Base-by-base conservation (phyloP, 2,888 invertebrate species). In the Cephus sareptanus region DNA sequence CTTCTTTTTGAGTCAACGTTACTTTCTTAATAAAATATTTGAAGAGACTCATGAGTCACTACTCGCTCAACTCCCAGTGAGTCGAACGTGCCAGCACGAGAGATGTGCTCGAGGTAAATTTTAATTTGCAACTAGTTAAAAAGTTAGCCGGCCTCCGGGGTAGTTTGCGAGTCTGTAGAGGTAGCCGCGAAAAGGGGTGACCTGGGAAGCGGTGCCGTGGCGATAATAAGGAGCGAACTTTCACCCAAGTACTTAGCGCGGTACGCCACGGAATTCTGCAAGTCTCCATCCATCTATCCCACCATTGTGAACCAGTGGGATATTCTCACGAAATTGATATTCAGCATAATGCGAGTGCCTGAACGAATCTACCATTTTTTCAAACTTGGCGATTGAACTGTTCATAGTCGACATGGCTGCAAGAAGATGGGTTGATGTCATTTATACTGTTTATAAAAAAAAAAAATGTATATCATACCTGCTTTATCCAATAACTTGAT, bases 91-190 rank as follows among this genome's bases (percentile, higher is more conserved):
- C 40, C 40, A 15, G 40, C 40, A 15, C 15, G 40, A 40, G 40
- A 40, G 40, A 40, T 40, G 40, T 78, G 75, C 82, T 81, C 81
- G 84, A 87, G 85, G 86, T 88, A 87, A 87, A 88, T 87, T 88
- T 88, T 86, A 87, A 88, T 87, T 88, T 86, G 88, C 87, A 88
- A 87, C 86, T 85, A 87, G 87, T 88, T 88, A 86, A 86, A 87
- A 88, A 88, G 88, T 88, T 88, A 86, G 87, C 82, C 77, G 30
- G 74, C 73, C 79, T 74, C 74, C 69, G 73, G 76, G 40, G 40
- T 15, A 15, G 74, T 77, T 74, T 75, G 69, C 37, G 31, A 31
- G 71, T 15, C 71, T 33, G 71, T 71, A 33, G 71, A 33, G 13
- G 77, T 77, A 73, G 77, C 77, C 74, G 69, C 69, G 40, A 40